phyloP scores from a whole-genome alignment of 2,888 invertebrate genomes.

The Chromoteleia sp. region DNA sequence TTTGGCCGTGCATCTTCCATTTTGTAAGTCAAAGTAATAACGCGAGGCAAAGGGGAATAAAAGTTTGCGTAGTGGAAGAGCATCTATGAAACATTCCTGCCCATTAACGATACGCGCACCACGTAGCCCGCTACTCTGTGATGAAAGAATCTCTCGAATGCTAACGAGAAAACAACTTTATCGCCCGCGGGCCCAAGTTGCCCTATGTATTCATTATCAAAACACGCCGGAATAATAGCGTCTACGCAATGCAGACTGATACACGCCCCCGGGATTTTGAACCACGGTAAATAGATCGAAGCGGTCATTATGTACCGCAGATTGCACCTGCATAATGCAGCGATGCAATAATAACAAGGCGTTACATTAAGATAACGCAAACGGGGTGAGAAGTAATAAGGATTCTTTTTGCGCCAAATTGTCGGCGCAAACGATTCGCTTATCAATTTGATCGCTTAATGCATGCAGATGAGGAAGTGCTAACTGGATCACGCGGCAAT shows the following conservation, averaged over 20 bases:
- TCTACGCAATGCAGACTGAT: constrained; percentile 56
- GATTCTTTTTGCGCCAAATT: constrained; percentile 46
- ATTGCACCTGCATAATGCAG: constrained; percentile 67
- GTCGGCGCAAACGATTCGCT: constrained; percentile 30
- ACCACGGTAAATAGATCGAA: constrained; percentile 64
- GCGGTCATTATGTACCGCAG: constrained; percentile 63
- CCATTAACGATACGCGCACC: constrained; percentile 66
- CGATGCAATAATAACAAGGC: constrained; percentile 63
- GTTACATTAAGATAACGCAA: constrained; percentile 66
- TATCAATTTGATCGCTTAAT: constrained; percentile 42
- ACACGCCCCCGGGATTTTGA: constrained; percentile 61
- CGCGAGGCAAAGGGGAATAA: constrained; percentile 39
- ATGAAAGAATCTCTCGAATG: constrained; percentile 68
- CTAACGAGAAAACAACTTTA: constrained; percentile 72
- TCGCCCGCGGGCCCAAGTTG: constrained; percentile 61
- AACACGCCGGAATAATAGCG: constrained; percentile 51
- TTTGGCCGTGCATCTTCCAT: constrained; percentile 33
- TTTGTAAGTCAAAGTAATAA: constrained; percentile 38
- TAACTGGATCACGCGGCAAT: not conserved
- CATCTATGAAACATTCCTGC: constrained; percentile 51
- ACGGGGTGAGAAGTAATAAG: constrained; percentile 59
- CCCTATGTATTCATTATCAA: constrained; percentile 67
- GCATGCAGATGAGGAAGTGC: constrained; percentile 8
- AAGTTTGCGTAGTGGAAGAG: constrained; percentile 50
- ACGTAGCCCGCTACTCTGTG: constrained; percentile 45